Conservation (phyloP, 2,888 invertebrate genomes). For the Deilephila porcellus region DNA sequence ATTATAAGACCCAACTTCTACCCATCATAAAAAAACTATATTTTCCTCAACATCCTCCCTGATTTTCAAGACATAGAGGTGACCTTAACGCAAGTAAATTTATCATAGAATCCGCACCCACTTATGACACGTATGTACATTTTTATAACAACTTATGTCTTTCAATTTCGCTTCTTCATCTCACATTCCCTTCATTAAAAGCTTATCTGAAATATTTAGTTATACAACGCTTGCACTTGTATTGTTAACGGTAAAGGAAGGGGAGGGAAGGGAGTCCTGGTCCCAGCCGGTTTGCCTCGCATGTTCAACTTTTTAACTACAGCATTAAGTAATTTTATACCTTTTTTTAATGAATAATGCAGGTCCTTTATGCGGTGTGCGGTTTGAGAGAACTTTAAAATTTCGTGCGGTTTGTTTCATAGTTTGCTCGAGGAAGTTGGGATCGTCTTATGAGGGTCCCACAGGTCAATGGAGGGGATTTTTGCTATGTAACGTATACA, state of each 20-base stretch:
- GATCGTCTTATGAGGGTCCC: not conserved
- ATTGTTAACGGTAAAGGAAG: slow-evolving; percentile 19
- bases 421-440: not conserved
- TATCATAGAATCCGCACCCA: no score
- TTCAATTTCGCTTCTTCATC: no score
- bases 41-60: no score
- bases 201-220: slow-evolving; percentile 8
- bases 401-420: slow-evolving; percentile 4
- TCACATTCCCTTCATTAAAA: not conserved
- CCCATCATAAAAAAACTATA: no score
- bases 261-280: not conserved
- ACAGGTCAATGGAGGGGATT: not conserved
- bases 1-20: no score
- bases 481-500: no score
- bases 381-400: not conserved
- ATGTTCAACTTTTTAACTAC: slow-evolving; percentile 23
- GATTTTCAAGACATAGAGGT: no score
- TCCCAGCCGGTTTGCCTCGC: slow-evolving; percentile 16
- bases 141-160: no score
- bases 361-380: slow-evolving; percentile 5
- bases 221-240: not conserved
- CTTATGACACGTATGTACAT: no score
- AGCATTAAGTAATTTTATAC: slow-evolving; percentile 23
- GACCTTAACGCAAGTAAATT: no score
- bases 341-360: slow-evolving; percentile 1